Evolutionary conservation across 53 echinoderm and acorn worm genomes (phyloP).

Genomic region (Apostichopus leukothele): DNA sequence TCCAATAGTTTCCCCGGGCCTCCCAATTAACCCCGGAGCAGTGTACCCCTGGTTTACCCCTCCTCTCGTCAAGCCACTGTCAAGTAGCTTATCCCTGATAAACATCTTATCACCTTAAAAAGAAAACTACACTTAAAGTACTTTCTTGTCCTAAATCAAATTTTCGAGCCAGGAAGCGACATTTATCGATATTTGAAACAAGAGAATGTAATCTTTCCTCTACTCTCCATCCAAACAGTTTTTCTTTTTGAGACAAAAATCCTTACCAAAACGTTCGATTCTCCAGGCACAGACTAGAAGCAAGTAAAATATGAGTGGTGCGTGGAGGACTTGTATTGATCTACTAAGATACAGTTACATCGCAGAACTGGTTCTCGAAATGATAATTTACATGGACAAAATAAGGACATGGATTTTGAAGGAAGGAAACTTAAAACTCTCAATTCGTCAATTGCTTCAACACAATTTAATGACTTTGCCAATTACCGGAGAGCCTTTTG

Average conservation of each 20-base stretch:
- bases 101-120: too few species aligned
- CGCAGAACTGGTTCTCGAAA: slow-evolving; percentile 3
- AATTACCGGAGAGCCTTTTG: not conserved
- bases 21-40: too few species aligned
- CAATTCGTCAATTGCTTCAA: not conserved
- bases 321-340: slow-evolving; percentile 14
- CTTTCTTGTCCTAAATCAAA: not conserved
- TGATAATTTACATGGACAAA: slow-evolving; percentile 3
- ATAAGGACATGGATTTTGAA: not conserved
- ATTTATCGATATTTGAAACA: slow-evolving; percentile 10
- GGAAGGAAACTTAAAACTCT: not conserved
- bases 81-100: too few species aligned
- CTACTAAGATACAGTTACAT: slow-evolving; percentile 39
- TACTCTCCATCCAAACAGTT: not conserved
- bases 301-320: slow-evolving; percentile 12
- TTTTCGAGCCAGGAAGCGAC: not conserved
- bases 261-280: not conserved
- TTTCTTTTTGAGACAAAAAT: not conserved
- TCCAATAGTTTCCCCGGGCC: too few species aligned
- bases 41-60: too few species aligned
- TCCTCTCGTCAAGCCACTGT: too few species aligned
- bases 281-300: not conserved
- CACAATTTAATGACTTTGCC: not conserved
- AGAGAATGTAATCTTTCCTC: not conserved
- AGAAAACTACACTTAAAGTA: not conserved